Evolutionary conservation across 2,113 vertebrate species (phyloP).

Genomic region (Cepphus grylle): DNA sequence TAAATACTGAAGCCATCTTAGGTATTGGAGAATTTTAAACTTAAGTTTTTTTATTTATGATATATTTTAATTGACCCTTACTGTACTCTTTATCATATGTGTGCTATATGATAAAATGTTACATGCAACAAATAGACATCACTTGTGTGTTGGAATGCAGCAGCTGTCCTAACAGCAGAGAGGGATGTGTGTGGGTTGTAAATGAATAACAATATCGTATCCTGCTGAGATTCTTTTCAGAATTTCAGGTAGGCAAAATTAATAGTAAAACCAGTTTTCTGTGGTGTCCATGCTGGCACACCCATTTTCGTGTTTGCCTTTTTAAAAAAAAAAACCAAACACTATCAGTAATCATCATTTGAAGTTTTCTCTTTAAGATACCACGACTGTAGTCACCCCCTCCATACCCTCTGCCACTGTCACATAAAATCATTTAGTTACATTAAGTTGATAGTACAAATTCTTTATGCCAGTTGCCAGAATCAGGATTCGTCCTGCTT

Average conservation of each 20-base stretch:
- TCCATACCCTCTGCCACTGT: neutral
- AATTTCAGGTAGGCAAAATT: neutral
- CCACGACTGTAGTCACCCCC: neutral
- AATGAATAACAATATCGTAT: neutral
- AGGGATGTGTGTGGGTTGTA: neutral
- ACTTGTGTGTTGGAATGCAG: neutral
- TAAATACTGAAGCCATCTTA: neutral
- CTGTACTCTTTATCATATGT: neutral
- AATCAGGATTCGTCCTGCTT: neutral
- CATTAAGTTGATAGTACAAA: neutral
- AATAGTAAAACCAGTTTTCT: neutral
- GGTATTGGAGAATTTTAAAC: neutral
- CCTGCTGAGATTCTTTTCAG: neutral
- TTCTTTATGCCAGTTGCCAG: neutral
- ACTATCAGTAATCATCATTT: accelerated
- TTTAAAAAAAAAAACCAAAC: neutral
- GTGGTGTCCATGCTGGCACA: neutral
- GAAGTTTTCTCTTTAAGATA: neutral
- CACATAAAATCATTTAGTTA: neutral
- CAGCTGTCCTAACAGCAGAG: neutral
- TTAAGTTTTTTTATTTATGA: neutral
- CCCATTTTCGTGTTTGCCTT: neutral
- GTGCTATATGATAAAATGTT: neutral
- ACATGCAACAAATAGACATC: neutral
- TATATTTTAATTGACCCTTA: neutral